Percentiles rank a stretch among this genome's conserved stretches.
Evolutionary conservation across 2,797 vertebrate species (phyloP).

Genomic region (Myotis myotis): DNA sequence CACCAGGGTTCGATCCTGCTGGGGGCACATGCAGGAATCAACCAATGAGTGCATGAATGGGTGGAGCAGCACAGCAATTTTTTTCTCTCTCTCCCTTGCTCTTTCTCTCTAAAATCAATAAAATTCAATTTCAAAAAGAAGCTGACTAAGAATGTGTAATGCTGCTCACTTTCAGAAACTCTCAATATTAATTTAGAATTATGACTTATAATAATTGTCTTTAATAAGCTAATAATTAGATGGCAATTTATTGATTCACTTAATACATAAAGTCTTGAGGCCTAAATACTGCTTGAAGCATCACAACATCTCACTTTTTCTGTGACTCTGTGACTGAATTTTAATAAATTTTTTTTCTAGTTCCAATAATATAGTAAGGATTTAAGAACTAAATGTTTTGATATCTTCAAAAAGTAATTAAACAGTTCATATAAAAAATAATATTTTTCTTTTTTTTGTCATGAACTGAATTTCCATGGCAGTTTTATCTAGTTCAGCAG

Average conservation of each 20-base stretch:
- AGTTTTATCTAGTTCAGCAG: background rate
- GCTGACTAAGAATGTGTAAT: background rate
- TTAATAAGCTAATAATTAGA: background rate
- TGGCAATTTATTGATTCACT: background rate
- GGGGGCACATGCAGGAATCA: background rate
- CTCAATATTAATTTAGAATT: constrained; percentile 20
- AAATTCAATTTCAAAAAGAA: background rate
- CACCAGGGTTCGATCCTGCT: background rate
- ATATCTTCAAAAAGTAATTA: background rate
- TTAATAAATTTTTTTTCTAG: background rate
- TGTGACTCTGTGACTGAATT: background rate
- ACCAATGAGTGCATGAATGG: background rate
- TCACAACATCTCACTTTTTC: constrained; percentile 13
- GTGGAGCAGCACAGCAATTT: background rate
- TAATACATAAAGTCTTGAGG: background rate
- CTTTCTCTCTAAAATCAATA: background rate
- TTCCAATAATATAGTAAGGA: background rate
- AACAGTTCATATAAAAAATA: background rate
- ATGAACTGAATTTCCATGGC: background rate
- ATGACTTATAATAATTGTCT: background rate
- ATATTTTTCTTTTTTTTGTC: background rate
- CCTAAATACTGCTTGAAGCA: background rate
- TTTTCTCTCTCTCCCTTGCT: background rate
- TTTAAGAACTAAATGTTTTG: constrained; percentile 35
- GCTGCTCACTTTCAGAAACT: constrained; percentile 4